Conservation (phyloP, 2,797 vertebrate genomes). For the Protosalanx chinensis region DNA sequence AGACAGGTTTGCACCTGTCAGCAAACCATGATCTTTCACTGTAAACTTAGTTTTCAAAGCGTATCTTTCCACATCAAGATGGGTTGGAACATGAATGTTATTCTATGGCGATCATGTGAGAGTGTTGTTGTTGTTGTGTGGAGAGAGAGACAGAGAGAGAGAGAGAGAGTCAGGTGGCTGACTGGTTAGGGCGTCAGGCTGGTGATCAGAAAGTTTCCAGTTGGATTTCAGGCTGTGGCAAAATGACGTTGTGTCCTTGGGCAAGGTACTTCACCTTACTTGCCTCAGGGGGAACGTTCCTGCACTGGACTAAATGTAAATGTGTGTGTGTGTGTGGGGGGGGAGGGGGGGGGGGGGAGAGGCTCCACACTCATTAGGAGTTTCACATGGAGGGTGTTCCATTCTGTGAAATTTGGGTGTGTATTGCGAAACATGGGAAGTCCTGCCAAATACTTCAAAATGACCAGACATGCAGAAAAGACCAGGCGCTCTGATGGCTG, state of each 20-base stretch:
- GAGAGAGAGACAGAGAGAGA: too few relatives aligned
- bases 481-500: slow-evolving; percentile 58
- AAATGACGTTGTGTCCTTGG: too few relatives aligned
- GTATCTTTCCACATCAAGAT: slow-evolving; percentile 25
- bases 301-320: too few relatives aligned
- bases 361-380: slow-evolving; percentile 52
- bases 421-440: slow-evolving; percentile 82
- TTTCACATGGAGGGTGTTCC: slow-evolving; percentile 43
- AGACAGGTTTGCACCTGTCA: not conserved
- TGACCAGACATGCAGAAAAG: slow-evolving; percentile 66
- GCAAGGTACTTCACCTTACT: too few relatives aligned
- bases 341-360: slow-evolving; percentile 15
- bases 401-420: slow-evolving; percentile 62
- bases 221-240: too few relatives aligned
- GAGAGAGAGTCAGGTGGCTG: too few relatives aligned
- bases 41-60: not conserved
- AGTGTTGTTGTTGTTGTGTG: slow-evolving; percentile 24
- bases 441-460: slow-evolving; percentile 62
- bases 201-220: too few relatives aligned
- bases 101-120: slow-evolving; percentile 65
- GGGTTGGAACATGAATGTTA: slow-evolving; percentile 42
- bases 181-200: too few relatives aligned
- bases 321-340: too few relatives aligned
- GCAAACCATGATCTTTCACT: not conserved
- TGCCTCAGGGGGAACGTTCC: too few relatives aligned